Evolutionary conservation across 2,113 vertebrate species (phyloP).

Genomic region (Grallaria varia): DNA sequence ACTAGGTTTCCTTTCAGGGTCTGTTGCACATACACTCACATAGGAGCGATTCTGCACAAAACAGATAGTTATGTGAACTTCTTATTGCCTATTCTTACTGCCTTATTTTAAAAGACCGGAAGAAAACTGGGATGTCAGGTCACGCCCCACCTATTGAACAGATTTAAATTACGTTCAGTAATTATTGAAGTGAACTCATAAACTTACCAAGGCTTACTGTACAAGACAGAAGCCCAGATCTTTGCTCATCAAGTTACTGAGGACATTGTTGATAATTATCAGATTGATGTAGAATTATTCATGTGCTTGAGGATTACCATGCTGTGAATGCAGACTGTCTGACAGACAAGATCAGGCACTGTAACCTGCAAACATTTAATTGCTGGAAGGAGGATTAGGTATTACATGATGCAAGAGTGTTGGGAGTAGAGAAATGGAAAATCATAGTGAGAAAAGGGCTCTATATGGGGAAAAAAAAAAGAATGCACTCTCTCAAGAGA

Average conservation of each 20-base stretch:
- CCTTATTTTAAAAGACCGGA: background rate
- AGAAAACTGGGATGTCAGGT: background rate
- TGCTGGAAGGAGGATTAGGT: background rate
- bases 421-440: background rate
- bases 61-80: background rate
- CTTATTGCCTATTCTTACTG: background rate
- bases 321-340: background rate
- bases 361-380: background rate
- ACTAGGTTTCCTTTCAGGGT: background rate
- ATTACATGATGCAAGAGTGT: background rate
- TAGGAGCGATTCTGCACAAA: background rate
- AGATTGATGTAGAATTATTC: background rate
- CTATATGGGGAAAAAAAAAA: background rate
- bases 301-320: background rate
- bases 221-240: background rate
- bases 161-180: background rate
- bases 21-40: background rate
- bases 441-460: background rate
- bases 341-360: background rate
- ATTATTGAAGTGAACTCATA: background rate
- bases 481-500: background rate
- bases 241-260: background rate
- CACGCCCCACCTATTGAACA: background rate
- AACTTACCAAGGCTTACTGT: background rate
- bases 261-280: background rate